Base-by-base conservation (phyloP, 2,797 vertebrate genomes). In the Acipenser transmontanus region DNA sequence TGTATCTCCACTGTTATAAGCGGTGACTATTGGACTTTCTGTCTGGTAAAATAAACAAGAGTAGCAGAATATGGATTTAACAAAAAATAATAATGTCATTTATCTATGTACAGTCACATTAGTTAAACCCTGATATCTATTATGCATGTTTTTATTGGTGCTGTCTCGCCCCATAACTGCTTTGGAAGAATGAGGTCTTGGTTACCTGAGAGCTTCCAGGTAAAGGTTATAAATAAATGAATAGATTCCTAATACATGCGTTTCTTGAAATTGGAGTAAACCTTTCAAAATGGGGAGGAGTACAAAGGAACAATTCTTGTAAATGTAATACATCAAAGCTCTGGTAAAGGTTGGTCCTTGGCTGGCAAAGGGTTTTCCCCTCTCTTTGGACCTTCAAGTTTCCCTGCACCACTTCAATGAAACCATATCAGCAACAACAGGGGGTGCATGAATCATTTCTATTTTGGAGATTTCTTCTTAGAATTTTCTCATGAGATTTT, bases 161-260 rank as follows among this genome's bases (percentile, higher is more conserved):
- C 34, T 61, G 64, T 71, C 61, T 73, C 77, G 75, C 69, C 77
- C 71, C 68, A 62, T 73, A 79, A 85, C 82, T 80, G 75, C 81
- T 0, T 57, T n/a, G 13, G 54, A 57, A 57, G 11, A 34, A 34
- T 34, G 2, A 34, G 34, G 34, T 79, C 76, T 74, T 76, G 80
- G 69, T 80, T 70, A 77, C 72, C 57, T 78, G 76, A 81, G 82
- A 76, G 68, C 84, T 88, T 87, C 82, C 80, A 85, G 61, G 81
- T 85, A 84, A 11, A 57, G 84, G 69, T 63, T 59, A 17, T 50
- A 57, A 65, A 62, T 62, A 62, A 50, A 49, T 49, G 52, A n/a
- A 13, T 54, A 13, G n/a, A 66, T 70, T 57, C 61, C 54, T 63
- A 17, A 60, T 48, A 60, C 49, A 49, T 20, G 54, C 60, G 66